Evolutionary conservation across 2,113 vertebrate species (phyloP).

Genomic region (Riparia riparia): DNA sequence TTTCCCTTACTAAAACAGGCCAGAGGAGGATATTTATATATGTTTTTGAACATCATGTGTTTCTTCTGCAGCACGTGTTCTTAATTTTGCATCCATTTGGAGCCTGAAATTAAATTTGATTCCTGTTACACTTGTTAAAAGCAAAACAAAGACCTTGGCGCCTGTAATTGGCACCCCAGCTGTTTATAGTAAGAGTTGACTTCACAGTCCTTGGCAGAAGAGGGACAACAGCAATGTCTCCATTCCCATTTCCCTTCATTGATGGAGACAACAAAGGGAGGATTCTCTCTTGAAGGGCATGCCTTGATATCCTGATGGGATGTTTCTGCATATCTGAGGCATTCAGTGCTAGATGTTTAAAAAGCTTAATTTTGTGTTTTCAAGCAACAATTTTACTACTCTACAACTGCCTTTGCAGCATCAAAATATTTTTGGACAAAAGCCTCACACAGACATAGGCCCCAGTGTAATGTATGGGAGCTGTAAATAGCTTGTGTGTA

Average conservation of each 20-base stretch:
- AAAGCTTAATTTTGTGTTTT: not conserved
- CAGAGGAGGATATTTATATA: not conserved
- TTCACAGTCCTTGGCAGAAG: not conserved
- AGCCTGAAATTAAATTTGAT: constrained; percentile 41
- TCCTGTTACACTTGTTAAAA: constrained; percentile 2
- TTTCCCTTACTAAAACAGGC: not conserved
- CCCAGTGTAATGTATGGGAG: not conserved
- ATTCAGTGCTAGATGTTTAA: not conserved
- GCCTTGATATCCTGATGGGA: not conserved
- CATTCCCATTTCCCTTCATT: not conserved
- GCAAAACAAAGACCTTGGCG: constrained; percentile 2
- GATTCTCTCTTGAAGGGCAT: not conserved
- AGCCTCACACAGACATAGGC: accelerated
- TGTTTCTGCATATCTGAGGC: not conserved
- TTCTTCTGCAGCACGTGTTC: constrained; percentile 15
- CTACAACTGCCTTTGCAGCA: not conserved
- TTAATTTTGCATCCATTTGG: constrained; percentile 26
- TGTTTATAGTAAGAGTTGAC: not conserved
- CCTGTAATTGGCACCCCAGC: not conserved
- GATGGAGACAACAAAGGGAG: not conserved
- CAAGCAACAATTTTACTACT: not conserved
- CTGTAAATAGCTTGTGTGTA: not conserved
- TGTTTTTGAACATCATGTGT: not conserved
- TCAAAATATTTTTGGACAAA: not conserved
- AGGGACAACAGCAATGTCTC: not conserved